Evolutionary conservation across 2,113 vertebrate species (phyloP), one percentile per base, ranked within the genome.

Genomic region (Pampusana beccarii): DNA sequence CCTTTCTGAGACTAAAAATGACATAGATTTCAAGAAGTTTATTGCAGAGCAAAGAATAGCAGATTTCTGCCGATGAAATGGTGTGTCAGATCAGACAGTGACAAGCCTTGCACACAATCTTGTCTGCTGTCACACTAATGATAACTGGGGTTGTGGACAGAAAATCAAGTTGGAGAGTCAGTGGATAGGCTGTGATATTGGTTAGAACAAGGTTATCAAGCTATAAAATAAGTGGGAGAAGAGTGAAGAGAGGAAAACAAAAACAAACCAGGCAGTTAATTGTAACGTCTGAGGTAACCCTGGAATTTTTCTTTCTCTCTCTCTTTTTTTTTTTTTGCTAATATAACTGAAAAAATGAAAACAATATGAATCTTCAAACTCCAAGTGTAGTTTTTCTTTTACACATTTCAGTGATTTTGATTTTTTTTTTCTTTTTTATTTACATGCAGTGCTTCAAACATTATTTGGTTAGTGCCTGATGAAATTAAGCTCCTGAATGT

Each of bases 111-210:
- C 51, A 40, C 25, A 71, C 29, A 60, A 12, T 85, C 79, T 85
- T 91, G 40, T 79, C 82, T 93, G 10, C 72, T 94, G 81, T 72
- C 67, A 73, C 2, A 0, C 14, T 88, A 71, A 78, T 75, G 36
- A 71, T 86, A 88, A 69, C 64, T 64, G 44, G 80, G 56, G 88
- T 7, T 74, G 69, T 53, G 42, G n/a, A 66, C 31, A 92, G 62
- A 87, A 95, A 79, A 72, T 77, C 26, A 81, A 74, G 17, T 56
- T 92, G 67, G n/a, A 64, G 11, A 86, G 34, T 53, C 20, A 71
- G 23, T 83, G 36, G 6, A 48, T 56, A 77, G 38, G 62, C 70
- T 75, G 13, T 26, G 48, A 3, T 77, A 71, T 25, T 67, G 58
- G 17, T 53, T 44, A 58, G 25, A 38, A 54, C 16, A 77, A 62